These are phyloP conservation scores for Chloroceryle amazona DNA, from an alignment of 2,797 vertebrate genomes.

Conservation along the genomic window DNA sequence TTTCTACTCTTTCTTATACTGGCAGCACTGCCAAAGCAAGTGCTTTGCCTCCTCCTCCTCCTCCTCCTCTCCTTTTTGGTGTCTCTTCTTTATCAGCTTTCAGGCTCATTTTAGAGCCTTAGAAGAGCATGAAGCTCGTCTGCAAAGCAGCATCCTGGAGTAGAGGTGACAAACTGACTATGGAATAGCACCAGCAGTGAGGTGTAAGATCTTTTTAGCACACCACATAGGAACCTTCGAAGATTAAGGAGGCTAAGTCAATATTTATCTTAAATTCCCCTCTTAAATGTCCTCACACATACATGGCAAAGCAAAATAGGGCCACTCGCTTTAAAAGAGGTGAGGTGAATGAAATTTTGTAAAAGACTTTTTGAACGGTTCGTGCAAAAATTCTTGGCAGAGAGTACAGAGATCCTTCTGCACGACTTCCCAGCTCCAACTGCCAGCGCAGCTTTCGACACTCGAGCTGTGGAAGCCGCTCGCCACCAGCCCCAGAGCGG, in stretches of 20 bases:
- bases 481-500: accelerated
- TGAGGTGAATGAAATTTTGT: not conserved
- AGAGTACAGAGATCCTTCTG: accelerated
- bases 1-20: not conserved
- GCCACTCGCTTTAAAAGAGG: accelerated
- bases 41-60: constrained; percentile 10
- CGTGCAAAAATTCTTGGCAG: not conserved
- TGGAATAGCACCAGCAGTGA: not conserved
- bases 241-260: not conserved
- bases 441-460: accelerated
- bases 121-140: not conserved
- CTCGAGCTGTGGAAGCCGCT: accelerated
- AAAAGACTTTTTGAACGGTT: accelerated
- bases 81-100: constrained; percentile 17
- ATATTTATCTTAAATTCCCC: not conserved
- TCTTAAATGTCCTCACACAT: not conserved
- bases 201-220: not conserved
- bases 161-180: not conserved
- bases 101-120: not conserved
- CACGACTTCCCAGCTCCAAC: not conserved
- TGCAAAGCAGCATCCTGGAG: not conserved
- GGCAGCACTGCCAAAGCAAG: not conserved
- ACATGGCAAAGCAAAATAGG: not conserved
- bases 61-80: not conserved
- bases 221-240: accelerated